Evolutionary conservation across 2,888 invertebrate species (phyloP).

Genomic region (Leucania comma): DNA sequence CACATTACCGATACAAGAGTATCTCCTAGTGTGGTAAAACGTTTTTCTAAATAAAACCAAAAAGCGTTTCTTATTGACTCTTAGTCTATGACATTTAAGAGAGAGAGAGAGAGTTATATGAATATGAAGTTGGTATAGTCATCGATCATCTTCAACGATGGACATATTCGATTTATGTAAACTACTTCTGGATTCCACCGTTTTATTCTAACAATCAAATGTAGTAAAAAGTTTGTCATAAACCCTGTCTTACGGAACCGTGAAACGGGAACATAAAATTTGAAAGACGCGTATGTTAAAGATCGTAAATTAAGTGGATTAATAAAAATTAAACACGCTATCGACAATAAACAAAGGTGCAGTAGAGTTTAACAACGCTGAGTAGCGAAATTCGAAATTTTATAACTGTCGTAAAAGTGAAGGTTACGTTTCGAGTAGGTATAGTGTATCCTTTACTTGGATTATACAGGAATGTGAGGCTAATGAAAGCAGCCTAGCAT

Average conservation of each 20-base stretch:
- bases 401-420: conserved; percentile 84
- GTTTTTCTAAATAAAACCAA: too few relatives aligned
- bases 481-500: conserved; percentile 86
- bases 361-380: conserved; percentile 72
- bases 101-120: background rate
- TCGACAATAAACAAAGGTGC: conserved; percentile 68
- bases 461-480: conserved; percentile 78
- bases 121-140: background rate
- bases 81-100: background rate
- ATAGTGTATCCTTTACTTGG: conserved; percentile 80
- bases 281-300: conserved; percentile 42
- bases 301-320: conserved; percentile 62
- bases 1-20: too few relatives aligned
- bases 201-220: conserved; percentile 39
- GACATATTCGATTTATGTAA: background rate
- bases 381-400: conserved; percentile 86
- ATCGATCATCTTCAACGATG: background rate
- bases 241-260: conserved; percentile 39
- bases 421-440: conserved; percentile 81
- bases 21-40: too few relatives aligned
- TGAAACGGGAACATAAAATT: conserved; percentile 49
- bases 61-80: background rate
- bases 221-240: conserved; percentile 23
- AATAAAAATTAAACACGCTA: conserved; percentile 66
- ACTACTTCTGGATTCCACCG: background rate